Percentiles rank a stretch among this genome's conserved stretches.
phyloP scores from a whole-genome alignment of 2,888 invertebrate genomes.

The Strigamia maritima region DNA sequence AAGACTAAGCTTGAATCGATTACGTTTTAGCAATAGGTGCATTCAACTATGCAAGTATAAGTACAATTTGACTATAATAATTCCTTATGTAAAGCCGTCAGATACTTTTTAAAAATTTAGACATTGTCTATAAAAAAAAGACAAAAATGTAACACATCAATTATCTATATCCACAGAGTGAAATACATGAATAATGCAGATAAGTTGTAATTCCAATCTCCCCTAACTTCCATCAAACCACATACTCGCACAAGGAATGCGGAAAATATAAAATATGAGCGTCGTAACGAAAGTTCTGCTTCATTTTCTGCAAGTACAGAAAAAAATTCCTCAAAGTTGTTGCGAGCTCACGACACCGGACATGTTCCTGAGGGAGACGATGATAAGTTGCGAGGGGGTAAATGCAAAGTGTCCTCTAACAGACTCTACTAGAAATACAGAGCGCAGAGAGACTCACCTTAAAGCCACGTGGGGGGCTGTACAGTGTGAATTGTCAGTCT shows the following conservation, averaged over 20 bases:
- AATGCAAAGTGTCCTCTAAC: background rate
- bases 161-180: background rate
- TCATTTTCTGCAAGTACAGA: background rate
- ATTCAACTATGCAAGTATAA: too few relatives aligned
- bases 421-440: conserved; percentile 2
- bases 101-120: too few relatives aligned
- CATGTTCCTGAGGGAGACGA: background rate
- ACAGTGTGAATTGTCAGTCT: background rate
- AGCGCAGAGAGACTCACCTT: background rate
- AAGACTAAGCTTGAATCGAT: background rate
- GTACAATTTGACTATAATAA: too few relatives aligned
- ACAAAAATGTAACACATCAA: background rate
- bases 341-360: conserved; percentile 1
- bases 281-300: background rate
- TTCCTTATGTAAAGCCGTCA: background rate
- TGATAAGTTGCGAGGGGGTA: conserved; percentile 9
- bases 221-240: background rate
- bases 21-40: background rate
- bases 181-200: background rate
- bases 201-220: background rate
- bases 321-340: background rate
- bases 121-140: background rate
- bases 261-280: background rate
- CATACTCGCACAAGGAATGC: background rate
- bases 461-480: conserved; percentile 13